Evolutionary conservation across 2,888 invertebrate species (phyloP).

Genomic region (Nemurella pictetii): DNA sequence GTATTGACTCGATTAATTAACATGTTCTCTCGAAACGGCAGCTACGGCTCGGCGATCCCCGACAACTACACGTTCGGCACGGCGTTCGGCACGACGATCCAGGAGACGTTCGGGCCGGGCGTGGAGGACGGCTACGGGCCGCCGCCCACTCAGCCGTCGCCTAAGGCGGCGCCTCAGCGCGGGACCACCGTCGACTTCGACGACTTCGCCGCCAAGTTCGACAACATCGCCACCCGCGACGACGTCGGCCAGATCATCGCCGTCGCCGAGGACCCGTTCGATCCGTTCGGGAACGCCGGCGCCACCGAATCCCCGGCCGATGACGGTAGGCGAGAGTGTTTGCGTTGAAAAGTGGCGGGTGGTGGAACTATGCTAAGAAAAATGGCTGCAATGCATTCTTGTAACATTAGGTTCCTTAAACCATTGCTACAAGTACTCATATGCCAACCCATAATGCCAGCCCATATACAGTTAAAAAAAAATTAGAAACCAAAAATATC

Average conservation of each 20-base stretch:
- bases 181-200: conserved; percentile 69
- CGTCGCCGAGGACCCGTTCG: conserved; percentile 48
- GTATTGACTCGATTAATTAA: too few species aligned
- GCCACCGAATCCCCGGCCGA: conserved; percentile 46
- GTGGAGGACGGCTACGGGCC: conserved; percentile 14
- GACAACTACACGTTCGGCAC: conserved; percentile 23
- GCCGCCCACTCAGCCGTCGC: not conserved
- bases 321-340: too few species aligned
- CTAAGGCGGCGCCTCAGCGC: not conserved
- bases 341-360: not conserved
- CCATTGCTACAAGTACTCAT: too few species aligned
- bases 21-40: too few species aligned
- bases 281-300: conserved; percentile 56
- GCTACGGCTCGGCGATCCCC: not conserved
- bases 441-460: too few species aligned
- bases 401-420: too few species aligned
- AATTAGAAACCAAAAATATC: too few species aligned
- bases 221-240: conserved; percentile 58
- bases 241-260: conserved; percentile 28
- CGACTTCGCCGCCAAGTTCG: conserved; percentile 88
- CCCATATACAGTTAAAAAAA: too few species aligned
- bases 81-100: conserved; percentile 1
- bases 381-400: too few species aligned
- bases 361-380: too few species aligned
- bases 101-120: conserved; percentile 16